Percentiles rank a stretch among this genome's conserved stretches.
These are phyloP conservation scores for Calliopsis andreniformis DNA, from an alignment of 1,140 invertebrate genomes.

Conservation along the genomic window DNA sequence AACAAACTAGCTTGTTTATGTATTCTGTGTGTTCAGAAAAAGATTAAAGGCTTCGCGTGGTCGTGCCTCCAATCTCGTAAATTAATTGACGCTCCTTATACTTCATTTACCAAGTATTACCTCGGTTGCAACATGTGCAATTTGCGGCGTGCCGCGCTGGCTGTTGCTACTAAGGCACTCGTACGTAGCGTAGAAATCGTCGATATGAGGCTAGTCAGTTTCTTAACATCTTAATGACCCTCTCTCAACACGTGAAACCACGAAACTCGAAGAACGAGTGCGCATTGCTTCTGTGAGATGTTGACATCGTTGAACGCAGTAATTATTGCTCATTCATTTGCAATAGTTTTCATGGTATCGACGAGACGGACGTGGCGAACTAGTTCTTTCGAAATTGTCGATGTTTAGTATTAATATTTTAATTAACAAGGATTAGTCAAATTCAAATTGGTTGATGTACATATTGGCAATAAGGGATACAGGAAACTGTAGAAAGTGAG, in stretches of 20 bases:
- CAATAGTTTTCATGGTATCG: no score
- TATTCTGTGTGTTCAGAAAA: neutral
- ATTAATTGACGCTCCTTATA: neutral
- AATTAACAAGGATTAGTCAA: no score
- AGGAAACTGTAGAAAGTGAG: no score
- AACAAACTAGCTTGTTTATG: no score
- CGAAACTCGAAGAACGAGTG: neutral
- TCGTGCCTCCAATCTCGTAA: neutral
- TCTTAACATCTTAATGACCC: constrained; percentile 2
- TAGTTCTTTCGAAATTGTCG: neutral
- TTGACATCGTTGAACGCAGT: neutral
- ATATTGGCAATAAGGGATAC: no score
- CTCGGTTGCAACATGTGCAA: neutral
- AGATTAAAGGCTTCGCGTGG: neutral
- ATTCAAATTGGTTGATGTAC: no score
- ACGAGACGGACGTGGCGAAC: neutral
- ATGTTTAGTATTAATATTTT: neutral
- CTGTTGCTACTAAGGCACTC: neutral
- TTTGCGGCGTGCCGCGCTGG: neutral
- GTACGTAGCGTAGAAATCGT: neutral
- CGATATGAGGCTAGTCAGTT: neutral
- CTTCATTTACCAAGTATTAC: neutral
- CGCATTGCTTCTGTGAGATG: neutral
- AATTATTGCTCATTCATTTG: neutral
- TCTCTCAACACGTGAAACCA: neutral